Evolutionary conservation across 2,888 invertebrate genomes (phyloP).

Genomic region (Ornithoptera priamus): DNA sequence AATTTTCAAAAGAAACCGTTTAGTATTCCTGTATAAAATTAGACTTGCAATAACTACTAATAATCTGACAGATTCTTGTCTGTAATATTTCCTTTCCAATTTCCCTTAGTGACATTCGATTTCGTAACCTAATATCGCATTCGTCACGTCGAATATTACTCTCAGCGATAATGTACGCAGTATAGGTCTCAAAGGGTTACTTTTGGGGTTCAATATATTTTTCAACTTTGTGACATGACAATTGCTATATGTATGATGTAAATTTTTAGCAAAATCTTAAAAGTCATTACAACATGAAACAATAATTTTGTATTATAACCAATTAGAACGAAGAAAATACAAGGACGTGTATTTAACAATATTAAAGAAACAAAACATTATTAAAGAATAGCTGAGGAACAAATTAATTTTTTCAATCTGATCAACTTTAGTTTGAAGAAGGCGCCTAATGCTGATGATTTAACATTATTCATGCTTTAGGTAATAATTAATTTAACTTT

Average conservation of each 20-base stretch:
- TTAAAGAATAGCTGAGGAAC: too few relatives aligned
- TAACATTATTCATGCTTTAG: too few relatives aligned
- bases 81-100: slow-evolving; percentile 26
- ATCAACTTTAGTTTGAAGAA: too few relatives aligned
- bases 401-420: too few relatives aligned
- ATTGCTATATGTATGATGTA: background rate
- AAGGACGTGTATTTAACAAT: too few relatives aligned
- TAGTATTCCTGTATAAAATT: background rate
- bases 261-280: background rate
- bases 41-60: slow-evolving; percentile 4
- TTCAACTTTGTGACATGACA: background rate
- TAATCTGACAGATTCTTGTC: slow-evolving; percentile 10
- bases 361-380: too few relatives aligned
- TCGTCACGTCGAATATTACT: slow-evolving; percentile 26
- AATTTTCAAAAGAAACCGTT: background rate
- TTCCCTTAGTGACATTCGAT: slow-evolving; percentile 25
- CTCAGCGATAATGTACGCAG: slow-evolving; percentile 17
- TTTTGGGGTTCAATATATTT: background rate
- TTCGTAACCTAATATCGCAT: slow-evolving; percentile 25
- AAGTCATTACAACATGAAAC: too few relatives aligned
- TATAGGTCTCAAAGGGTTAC: slow-evolving; percentile 1
- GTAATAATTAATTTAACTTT: too few relatives aligned
- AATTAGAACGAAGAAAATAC: too few relatives aligned
- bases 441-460: too few relatives aligned
- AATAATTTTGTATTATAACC: too few relatives aligned